Percentiles rank a stretch among this genome's conserved stretches.
Conservation (phyloP, 2,113 vertebrate species). For the Nothobranchius kuhntae region DNA sequence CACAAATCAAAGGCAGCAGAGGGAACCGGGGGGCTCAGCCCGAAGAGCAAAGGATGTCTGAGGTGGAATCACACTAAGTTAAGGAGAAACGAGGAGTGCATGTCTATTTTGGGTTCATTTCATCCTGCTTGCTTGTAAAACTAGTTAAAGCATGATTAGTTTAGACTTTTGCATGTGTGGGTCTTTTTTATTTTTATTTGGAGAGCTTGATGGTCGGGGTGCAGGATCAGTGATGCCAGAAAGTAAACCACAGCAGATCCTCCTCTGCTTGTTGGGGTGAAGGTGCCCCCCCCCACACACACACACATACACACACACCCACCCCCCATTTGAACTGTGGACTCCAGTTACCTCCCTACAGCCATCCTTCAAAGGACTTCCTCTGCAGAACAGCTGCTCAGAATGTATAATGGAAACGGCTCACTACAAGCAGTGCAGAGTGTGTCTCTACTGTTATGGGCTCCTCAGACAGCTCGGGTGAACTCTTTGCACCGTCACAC, state of each 20-base stretch:
- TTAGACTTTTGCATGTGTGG: conserved; percentile 70
- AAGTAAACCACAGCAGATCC: conserved; percentile 19
- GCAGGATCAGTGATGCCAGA: conserved; percentile 14
- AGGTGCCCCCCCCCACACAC: conserved; percentile 27
- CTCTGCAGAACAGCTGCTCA: conserved; percentile 70
- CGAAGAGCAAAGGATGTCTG: conserved; percentile 38
- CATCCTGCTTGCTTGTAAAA: conserved; percentile 64
- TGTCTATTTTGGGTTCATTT: conserved; percentile 18
- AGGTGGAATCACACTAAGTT: conserved; percentile 51
- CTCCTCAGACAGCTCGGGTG: conserved; percentile 50
- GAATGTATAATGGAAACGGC: conserved; percentile 66
- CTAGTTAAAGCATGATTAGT: conserved; percentile 72
- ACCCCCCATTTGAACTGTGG: conserved; percentile 50
- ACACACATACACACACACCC: no score
- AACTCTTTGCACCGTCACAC: conserved; percentile 53
- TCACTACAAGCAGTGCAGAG: conserved; percentile 32
- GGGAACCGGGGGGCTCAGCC: conserved; percentile 45
- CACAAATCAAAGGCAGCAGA: conserved; percentile 60
- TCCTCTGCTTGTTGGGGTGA: conserved; percentile 55
- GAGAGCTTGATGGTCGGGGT: conserved; percentile 15
- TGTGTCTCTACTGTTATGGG: conserved; percentile 40
- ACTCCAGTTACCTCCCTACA: conserved; percentile 47
- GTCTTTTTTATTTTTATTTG: conserved; percentile 13
- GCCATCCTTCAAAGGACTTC: conserved; percentile 71
- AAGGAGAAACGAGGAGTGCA: conserved; percentile 39